A percentile compares a stretch with the other conserved stretches of the same genome.
These are phyloP conservation scores for Epizoanthus illoricatus DNA, from an alignment of 92 coral and sea anemone species.

Conservation along the genomic window DNA sequence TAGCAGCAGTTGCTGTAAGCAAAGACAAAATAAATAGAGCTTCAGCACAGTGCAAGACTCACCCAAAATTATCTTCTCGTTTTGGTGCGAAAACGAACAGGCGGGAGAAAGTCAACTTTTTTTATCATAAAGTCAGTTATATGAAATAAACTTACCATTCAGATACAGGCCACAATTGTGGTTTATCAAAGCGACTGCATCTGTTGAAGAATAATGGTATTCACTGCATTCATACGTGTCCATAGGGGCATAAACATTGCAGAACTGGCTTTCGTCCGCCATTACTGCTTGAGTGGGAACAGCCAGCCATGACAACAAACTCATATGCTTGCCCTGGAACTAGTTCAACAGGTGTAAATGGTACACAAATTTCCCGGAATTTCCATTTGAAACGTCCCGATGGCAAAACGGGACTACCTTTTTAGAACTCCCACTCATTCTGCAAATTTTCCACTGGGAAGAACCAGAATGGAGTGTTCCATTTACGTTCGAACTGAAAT, in stretches of 20 bases:
- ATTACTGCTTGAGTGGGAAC: background rate
- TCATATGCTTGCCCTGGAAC: background rate
- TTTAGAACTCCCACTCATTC: no score
- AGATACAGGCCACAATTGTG: conserved; percentile 2
- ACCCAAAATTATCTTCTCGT: background rate
- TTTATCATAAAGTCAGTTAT: background rate
- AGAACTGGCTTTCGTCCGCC: background rate
- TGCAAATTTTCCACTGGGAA: no score
- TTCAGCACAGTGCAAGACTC: background rate
- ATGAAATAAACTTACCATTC: background rate
- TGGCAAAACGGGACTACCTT: background rate
- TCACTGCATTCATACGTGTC: background rate
- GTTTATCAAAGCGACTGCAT: background rate
- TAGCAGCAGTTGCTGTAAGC: background rate
- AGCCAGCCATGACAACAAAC: background rate
- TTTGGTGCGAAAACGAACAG: no score
- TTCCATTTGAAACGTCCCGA: background rate
- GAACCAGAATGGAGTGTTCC: no score
- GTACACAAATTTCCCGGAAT: background rate
- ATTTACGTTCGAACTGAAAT: no score
- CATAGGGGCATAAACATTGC: background rate
- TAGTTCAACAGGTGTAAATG: conserved; percentile 3
- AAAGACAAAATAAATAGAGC: background rate
- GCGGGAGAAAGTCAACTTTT: no score
- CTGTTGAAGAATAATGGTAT: background rate